Evolutionary conservation across 2,113 vertebrate species (phyloP).

Genomic region (Saimiri boliviensis): DNA sequence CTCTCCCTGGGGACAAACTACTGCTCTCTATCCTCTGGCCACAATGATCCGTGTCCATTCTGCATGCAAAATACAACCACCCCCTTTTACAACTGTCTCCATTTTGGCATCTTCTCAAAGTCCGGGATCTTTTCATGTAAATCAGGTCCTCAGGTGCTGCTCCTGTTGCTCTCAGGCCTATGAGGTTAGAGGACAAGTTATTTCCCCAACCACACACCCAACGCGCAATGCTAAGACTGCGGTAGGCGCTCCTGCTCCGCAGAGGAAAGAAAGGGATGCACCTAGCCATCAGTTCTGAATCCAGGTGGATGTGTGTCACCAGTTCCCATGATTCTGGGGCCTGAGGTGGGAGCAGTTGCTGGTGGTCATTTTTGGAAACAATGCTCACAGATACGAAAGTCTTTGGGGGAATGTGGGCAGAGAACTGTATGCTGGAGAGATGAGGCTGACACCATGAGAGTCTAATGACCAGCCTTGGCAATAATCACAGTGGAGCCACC

Average conservation of each 20-base stretch:
- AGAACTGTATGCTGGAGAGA: neutral
- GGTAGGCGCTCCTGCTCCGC: neutral
- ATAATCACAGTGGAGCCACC: neutral
- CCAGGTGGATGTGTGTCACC: neutral
- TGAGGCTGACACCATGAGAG: neutral
- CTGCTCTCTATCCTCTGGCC: neutral
- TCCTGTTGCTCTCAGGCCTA: neutral
- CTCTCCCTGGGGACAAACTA: neutral
- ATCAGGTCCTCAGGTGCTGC: neutral
- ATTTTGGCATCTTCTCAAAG: neutral
- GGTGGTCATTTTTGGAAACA: neutral
- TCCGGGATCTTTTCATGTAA: neutral
- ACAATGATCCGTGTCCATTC: neutral
- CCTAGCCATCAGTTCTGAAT: neutral
- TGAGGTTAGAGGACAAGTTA: neutral
- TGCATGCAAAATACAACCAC: neutral
- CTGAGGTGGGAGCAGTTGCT: neutral
- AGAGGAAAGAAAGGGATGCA: neutral
- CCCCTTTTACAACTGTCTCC: neutral
- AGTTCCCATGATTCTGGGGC: neutral
- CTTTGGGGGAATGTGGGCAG: neutral
- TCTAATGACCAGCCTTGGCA: neutral
- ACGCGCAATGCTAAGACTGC: neutral
- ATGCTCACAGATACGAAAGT: neutral
- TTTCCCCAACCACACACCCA: neutral